These are phyloP conservation scores for Lordiphosa andalusiaca DNA, from an alignment of 2,888 invertebrate genomes.

Conservation along the genomic window DNA sequence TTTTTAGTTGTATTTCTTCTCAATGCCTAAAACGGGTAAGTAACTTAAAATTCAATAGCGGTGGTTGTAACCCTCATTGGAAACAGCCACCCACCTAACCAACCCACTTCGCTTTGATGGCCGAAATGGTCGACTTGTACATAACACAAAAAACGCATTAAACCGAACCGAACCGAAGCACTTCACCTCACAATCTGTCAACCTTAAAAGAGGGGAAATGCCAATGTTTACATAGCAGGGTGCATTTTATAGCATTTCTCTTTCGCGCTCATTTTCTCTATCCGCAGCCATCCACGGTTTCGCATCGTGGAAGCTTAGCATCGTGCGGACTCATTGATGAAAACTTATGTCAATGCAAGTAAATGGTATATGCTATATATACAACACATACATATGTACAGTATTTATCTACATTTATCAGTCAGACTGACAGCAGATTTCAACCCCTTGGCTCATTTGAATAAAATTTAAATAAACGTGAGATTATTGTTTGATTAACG, in stretches of 20 bases:
- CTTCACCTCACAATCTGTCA: conserved; percentile 53
- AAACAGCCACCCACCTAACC: conserved; percentile 30
- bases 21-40: conserved; percentile 15
- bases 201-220: conserved; percentile 62
- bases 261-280: conserved; percentile 26
- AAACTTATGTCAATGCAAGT: conserved; percentile 36
- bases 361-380: conserved; percentile 9
- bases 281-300: conserved; percentile 13
- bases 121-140: conserved; percentile 44
- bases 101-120: conserved; percentile 36
- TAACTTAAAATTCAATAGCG: conserved; percentile 31
- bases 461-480: conserved; percentile 31
- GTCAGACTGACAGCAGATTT: conserved; percentile 13
- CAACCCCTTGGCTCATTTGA: conserved; percentile 42
- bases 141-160: conserved; percentile 74
- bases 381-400: background rate
- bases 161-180: conserved; percentile 55
- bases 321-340: conserved; percentile 4
- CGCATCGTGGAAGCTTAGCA: conserved; percentile 12
- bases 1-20: conserved; percentile 4
- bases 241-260: conserved; percentile 55
- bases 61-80: conserved; percentile 52
- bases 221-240: conserved; percentile 64
- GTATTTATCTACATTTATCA: conserved; percentile 25
- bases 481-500: conserved; percentile 13